A percentile compares a stretch with the other conserved stretches of the same genome.
These are phyloP conservation scores for Parazoanthus atlanticus DNA, from an alignment of 92 coral and sea anemone genomes.

Conservation along the genomic window DNA sequence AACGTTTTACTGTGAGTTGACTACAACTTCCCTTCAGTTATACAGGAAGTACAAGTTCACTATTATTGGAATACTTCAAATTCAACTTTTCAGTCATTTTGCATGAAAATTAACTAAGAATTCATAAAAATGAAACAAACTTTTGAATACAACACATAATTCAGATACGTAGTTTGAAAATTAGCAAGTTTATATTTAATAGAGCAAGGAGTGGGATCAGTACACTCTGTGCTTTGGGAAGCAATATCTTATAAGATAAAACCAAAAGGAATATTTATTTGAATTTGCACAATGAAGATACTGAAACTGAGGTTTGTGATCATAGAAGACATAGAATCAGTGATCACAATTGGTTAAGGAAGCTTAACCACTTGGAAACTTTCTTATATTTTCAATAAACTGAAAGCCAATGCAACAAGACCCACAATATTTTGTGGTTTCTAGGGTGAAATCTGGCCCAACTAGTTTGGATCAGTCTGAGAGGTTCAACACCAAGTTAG, in stretches of 20 bases:
- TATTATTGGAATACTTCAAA: not conserved
- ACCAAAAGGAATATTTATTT: conserved; percentile 6
- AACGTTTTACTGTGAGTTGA: not conserved
- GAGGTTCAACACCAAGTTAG: conserved; percentile 59
- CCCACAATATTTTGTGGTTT: conserved; percentile 71
- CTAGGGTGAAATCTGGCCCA: conserved; percentile 68
- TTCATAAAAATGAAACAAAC: not conserved
- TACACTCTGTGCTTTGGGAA: not conserved
- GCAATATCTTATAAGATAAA: not conserved
- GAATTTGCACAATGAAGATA: not conserved
- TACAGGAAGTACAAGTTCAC: not conserved
- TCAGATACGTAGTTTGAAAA: not conserved
- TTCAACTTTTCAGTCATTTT: conserved; percentile 1
- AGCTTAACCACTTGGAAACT: conserved; percentile 16
- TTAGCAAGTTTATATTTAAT: not conserved
- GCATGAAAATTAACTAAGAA: not conserved
- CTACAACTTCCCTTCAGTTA: not conserved
- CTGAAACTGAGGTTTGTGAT: conserved; percentile 13
- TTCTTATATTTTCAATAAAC: conserved; percentile 35
- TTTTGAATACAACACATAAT: not conserved
- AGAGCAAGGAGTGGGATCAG: not conserved
- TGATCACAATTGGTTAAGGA: conserved; percentile 3
- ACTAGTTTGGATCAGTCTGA: conserved; percentile 55
- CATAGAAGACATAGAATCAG: conserved; percentile 3
- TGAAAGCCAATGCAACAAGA: conserved; percentile 40